Evolutionary conservation across 2,113 vertebrate species (phyloP).

Genomic region (Dicentrarchus labrax): DNA sequence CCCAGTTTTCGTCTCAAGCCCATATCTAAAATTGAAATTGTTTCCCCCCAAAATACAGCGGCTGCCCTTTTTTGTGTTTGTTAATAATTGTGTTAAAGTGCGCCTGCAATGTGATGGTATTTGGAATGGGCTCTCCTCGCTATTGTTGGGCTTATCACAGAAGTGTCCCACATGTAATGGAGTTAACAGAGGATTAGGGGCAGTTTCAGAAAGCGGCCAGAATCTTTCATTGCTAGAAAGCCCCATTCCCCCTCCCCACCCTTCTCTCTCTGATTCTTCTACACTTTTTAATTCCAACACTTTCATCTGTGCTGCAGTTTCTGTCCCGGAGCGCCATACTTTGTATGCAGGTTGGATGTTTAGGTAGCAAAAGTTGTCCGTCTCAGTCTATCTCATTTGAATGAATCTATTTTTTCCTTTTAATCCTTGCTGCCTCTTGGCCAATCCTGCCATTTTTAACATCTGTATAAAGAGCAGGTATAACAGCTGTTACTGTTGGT

Average conservation of each 20-base stretch:
- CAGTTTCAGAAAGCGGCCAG: constrained; percentile 48
- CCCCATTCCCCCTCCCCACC: neutral
- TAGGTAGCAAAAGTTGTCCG: constrained; percentile 13
- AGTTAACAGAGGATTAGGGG: constrained; percentile 72
- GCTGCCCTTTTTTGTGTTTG: constrained; percentile 70
- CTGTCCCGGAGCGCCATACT: constrained; percentile 33
- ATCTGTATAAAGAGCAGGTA: constrained; percentile 24
- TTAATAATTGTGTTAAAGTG: constrained; percentile 61
- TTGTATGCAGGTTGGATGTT: constrained; percentile 52
- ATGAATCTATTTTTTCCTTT: neutral
- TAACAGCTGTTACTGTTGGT: constrained; percentile 16
- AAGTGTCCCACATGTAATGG: constrained; percentile 68
- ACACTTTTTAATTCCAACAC: constrained; percentile 42
- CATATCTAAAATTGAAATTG: constrained; percentile 77
- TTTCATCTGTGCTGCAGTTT: constrained; percentile 41
- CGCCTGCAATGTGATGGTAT: constrained; percentile 29
- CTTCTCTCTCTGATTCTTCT: constrained; percentile 21
- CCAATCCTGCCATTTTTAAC: constrained; percentile 9
- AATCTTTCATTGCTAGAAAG: constrained; percentile 74
- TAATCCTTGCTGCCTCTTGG: neutral
- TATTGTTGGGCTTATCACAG: constrained; percentile 65
- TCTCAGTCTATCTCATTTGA: constrained; percentile 17
- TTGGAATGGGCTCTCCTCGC: constrained; percentile 48
- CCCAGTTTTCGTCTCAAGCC: constrained; percentile 78
- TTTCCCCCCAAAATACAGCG: constrained; percentile 49